phyloP scores from a whole-genome alignment of 2,888 invertebrate species.

The Cryptus armator region DNA sequence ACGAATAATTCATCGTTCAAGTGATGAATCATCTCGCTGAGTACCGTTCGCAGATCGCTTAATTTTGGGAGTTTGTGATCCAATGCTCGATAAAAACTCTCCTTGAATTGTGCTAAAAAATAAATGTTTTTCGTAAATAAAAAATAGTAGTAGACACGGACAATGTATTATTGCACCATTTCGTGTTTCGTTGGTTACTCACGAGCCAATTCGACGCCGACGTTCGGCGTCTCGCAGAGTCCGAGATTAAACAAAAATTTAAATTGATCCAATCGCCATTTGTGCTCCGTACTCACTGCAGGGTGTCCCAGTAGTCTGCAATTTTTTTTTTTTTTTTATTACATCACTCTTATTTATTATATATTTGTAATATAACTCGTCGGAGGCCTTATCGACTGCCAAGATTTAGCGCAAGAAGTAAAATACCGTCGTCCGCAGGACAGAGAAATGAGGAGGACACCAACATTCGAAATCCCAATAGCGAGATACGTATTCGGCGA shows the following conservation, averaged over 20 bases:
- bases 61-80: slow-evolving; percentile 90
- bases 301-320: slow-evolving; percentile 86
- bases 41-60: slow-evolving; percentile 87
- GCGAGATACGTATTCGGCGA: too few relatives aligned
- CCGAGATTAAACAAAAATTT: slow-evolving; percentile 89
- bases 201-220: slow-evolving; percentile 89
- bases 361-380: background rate
- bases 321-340: background rate
- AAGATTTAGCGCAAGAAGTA: too few relatives aligned
- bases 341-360: too few relatives aligned
- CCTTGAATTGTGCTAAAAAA: slow-evolving; percentile 87
- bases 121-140: background rate
- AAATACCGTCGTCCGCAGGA: too few relatives aligned
- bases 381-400: too few relatives aligned
- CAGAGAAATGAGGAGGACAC: too few relatives aligned
- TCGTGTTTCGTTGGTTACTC: slow-evolving; percentile 74
- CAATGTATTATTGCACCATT: background rate
- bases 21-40: slow-evolving; percentile 87
- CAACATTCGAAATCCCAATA: too few relatives aligned
- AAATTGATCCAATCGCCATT: slow-evolving; percentile 90
- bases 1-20: slow-evolving; percentile 86
- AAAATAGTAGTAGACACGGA: too few relatives aligned
- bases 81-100: slow-evolving; percentile 90
- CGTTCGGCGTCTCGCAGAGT: slow-evolving; percentile 87
- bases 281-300: slow-evolving; percentile 86